phyloP scores from a whole-genome alignment of 2,113 vertebrate species.

The Menura novaehollandiae region DNA sequence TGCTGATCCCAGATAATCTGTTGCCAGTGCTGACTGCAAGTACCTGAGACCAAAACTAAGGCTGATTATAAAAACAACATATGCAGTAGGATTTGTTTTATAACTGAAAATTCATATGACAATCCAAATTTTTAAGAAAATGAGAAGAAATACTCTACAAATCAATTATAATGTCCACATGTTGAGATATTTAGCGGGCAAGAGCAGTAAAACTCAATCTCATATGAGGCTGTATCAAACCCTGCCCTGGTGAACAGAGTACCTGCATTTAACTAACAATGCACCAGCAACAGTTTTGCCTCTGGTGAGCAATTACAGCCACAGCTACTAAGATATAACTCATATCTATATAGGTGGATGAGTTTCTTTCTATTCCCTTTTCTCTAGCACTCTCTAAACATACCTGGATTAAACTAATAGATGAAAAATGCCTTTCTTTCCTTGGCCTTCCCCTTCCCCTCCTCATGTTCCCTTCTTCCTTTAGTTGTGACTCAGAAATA shows the following conservation, averaged over 20 bases:
- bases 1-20: not conserved
- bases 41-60: not conserved
- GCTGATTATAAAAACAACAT: not conserved
- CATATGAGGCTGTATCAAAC: not conserved
- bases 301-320: not conserved
- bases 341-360: rapidly evolving
- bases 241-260: not conserved
- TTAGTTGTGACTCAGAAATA: not conserved
- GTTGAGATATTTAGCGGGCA: not conserved
- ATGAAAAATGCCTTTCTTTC: not conserved
- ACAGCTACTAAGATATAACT: not conserved
- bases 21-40: not conserved
- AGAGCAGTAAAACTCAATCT: not conserved
- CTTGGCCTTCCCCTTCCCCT: not conserved
- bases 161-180: not conserved
- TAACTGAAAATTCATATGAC: not conserved
- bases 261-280: not conserved
- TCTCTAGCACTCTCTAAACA: not conserved
- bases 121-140: not conserved
- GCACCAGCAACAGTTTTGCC: not conserved
- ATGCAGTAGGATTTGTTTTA: not conserved
- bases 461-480: not conserved
- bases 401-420: not conserved
- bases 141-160: not conserved
- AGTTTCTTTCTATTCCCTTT: not conserved